phyloP scores from a whole-genome alignment of 1,140 invertebrate species.

The Penaeus vannamei region DNA sequence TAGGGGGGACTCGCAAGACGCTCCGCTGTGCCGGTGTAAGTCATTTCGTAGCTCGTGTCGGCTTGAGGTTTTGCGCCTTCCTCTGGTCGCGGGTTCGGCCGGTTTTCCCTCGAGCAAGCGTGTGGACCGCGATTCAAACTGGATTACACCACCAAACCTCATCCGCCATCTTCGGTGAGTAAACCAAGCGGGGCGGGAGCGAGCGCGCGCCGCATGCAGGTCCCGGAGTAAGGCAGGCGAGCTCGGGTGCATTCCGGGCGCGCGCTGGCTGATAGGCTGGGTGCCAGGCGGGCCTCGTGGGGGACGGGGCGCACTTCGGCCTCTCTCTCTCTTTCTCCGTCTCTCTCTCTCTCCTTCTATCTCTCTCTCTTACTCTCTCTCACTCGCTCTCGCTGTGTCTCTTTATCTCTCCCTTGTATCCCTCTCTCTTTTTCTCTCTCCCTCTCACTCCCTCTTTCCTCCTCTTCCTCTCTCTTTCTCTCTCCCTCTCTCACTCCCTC shows the following conservation, averaged over 20 bases:
- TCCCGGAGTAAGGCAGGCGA: not conserved
- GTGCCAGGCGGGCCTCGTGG: not conserved
- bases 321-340: not conserved
- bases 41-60: slow-evolving; percentile 24
- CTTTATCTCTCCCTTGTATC: not conserved
- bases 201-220: slow-evolving; percentile 32
- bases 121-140: slow-evolving; percentile 56
- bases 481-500: not conserved
- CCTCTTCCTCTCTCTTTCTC: not conserved
- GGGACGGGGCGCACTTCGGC: not conserved
- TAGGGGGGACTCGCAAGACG: slow-evolving; percentile 56
- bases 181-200: not conserved
- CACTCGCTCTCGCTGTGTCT: not conserved
- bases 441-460: not conserved
- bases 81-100: slow-evolving; percentile 44
- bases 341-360: not conserved
- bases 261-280: not conserved
- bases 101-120: slow-evolving; percentile 46
- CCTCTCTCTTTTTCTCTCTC: not conserved
- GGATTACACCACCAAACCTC: slow-evolving; percentile 61
- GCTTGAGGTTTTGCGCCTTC: slow-evolving; percentile 35
- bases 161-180: slow-evolving; percentile 61
- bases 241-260: slow-evolving; percentile 49
- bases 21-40: slow-evolving; percentile 57
- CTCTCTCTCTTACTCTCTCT: not conserved